Percentiles rank a stretch among this genome's conserved stretches.
Conservation (phyloP, 2,113 vertebrate genomes). For the Ciconia stormi region DNA sequence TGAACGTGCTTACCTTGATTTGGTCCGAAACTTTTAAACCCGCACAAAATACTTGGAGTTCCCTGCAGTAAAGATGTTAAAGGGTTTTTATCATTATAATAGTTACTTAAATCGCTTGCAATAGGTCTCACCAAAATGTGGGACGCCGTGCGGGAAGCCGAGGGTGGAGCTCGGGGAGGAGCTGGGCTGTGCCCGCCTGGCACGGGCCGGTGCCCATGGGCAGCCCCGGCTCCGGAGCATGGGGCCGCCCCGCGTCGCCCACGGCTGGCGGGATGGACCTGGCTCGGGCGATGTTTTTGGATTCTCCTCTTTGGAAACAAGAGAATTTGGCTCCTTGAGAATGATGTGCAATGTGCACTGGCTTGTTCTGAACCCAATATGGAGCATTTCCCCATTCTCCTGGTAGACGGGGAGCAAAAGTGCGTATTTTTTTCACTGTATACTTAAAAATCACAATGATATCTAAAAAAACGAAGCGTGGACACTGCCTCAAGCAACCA, state of each 20-base stretch:
- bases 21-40: neutral
- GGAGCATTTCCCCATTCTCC: accelerated
- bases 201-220: accelerated
- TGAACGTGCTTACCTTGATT: accelerated
- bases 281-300: neutral
- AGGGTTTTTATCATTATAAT: neutral
- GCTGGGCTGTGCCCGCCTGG: neutral
- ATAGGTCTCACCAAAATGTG: too few species aligned
- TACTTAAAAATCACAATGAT: neutral
- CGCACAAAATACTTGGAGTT: accelerated
- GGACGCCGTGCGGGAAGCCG: accelerated
- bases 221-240: neutral
- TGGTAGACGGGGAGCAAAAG: neutral
- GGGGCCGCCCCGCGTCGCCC: accelerated
- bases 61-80: accelerated
- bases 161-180: neutral
- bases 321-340: neutral
- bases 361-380: accelerated
- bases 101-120: accelerated
- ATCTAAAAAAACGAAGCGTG: accelerated
- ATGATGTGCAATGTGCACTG: accelerated
- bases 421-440: accelerated
- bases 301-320: neutral
- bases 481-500: neutral
- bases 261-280: accelerated